Base-by-base conservation (phyloP, 2,888 invertebrate genomes). In the Epistrophe grossulariae region DNA sequence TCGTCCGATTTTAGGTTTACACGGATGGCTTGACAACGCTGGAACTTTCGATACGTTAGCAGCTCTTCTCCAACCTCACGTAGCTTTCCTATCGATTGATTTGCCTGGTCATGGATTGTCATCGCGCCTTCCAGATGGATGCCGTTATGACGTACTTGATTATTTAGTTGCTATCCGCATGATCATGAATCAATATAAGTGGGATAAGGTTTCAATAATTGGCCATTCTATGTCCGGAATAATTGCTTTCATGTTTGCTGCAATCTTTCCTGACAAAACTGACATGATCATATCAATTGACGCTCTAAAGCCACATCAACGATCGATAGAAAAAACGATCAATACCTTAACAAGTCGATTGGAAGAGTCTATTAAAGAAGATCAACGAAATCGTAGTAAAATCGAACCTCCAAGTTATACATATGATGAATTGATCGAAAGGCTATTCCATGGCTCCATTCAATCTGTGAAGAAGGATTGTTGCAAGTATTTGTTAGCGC, bases 11-110 rank as follows among this genome's bases (percentile, higher is more conserved):
- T 90, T 97, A 57, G 95, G 95, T 0, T 90, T 97, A 0, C 97
- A 97, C 91, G 97, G 97, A 0, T 96, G 96, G 96, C 95, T 95
- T 92, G 97, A 97, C 91, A 97, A 97, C 91, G 96, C 96, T 4
- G 96, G 95, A n/a, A 94, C 96, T 0, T 97, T 95, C 93, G 96
- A 97, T 92, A 94, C 94, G 0, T 90, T 97, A 48, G 94, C 95
- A 17, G 95, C 96, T 0, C 91, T 95, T 74, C 91, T 97, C 35
- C 92, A 93, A 24, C 91, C 93, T 40, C 91, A 94, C 68, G 89
- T 93, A 7, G 93, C 94, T 2, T 93, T 94, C 80, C 91, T 97
- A 7, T 95, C 96, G 0, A 92, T 96, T 10, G 96, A 96, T 91
- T 93, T 95, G 15, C 96, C 96, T 15, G 96, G 96, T 0, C 96